Conservation (phyloP, 2,113 vertebrate genomes). For the Rhinopomastus cyanomelas region DNA sequence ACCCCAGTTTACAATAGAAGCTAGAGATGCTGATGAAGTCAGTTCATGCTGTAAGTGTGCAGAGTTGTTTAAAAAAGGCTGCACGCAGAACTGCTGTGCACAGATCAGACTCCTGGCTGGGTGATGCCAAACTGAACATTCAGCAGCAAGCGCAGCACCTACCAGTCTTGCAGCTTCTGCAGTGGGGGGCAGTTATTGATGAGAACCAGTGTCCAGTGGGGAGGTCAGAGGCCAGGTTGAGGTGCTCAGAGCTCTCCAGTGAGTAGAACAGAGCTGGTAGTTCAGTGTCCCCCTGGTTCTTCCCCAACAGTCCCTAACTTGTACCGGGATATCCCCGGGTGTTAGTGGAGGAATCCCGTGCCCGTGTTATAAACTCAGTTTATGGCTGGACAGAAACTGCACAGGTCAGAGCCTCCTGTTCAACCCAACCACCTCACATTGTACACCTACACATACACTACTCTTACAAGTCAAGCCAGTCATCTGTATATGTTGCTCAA, state of each 20-base stretch:
- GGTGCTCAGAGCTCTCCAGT: accelerated
- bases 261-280: background rate
- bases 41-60: accelerated
- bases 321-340: background rate
- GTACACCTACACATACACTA: background rate
- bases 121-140: accelerated
- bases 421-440: background rate
- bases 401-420: background rate
- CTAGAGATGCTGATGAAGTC: background rate
- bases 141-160: background rate
- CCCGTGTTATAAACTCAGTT: background rate
- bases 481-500: background rate
- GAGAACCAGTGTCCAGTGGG: background rate
- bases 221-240: background rate
- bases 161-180: accelerated
- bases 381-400: background rate
- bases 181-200: accelerated
- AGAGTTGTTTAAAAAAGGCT: background rate
- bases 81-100: accelerated
- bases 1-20: background rate
- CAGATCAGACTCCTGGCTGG: background rate
- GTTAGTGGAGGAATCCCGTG: background rate
- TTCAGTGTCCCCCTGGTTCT: background rate
- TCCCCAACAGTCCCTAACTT: background rate
- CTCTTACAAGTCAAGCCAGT: background rate